phyloP scores from a whole-genome alignment of 1,140 invertebrate genomes.

The Cylas formicarius region DNA sequence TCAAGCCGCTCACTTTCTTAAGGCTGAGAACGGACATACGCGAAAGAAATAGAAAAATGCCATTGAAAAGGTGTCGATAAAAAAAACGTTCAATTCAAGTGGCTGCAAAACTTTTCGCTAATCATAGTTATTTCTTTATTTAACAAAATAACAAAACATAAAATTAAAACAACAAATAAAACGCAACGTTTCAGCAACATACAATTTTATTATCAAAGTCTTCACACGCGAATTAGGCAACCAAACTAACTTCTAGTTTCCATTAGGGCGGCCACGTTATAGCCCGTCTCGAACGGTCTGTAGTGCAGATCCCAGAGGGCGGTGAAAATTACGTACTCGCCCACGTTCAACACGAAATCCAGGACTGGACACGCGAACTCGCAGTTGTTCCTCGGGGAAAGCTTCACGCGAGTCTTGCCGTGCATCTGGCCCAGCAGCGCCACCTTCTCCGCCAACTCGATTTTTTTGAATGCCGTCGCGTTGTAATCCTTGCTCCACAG shows the following conservation, averaged over 20 bases:
- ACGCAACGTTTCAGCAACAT: too few species aligned
- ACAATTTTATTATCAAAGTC: slow-evolving; percentile 11
- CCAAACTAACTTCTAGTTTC: slow-evolving; percentile 48
- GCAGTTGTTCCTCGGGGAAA: slow-evolving; percentile 63
- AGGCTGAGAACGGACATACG: too few species aligned
- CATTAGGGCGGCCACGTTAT: slow-evolving; percentile 67
- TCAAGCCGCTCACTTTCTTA: too few species aligned
- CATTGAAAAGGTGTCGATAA: too few species aligned
- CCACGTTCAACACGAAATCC: slow-evolving; percentile 56
- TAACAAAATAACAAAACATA: too few species aligned
- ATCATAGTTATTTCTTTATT: too few species aligned
- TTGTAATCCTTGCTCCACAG: slow-evolving; percentile 70
- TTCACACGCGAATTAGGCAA: slow-evolving; percentile 3
- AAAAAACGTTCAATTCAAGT: too few species aligned
- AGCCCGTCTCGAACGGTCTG: slow-evolving; percentile 55
- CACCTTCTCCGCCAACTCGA: slow-evolving; percentile 61
- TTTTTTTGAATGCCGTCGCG: slow-evolving; percentile 61
- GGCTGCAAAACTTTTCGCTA: too few species aligned
- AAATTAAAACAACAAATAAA: too few species aligned
- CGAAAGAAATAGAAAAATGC: too few species aligned
- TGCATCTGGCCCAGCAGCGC: slow-evolving; percentile 67
- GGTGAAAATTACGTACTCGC: slow-evolving; percentile 66
- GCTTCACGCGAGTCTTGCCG: slow-evolving; percentile 56
- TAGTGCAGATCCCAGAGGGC: slow-evolving; percentile 72
- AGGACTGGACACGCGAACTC: slow-evolving; percentile 59